Base-by-base conservation (phyloP, 2,113 vertebrate genomes). In the Camelus bactrianus region DNA sequence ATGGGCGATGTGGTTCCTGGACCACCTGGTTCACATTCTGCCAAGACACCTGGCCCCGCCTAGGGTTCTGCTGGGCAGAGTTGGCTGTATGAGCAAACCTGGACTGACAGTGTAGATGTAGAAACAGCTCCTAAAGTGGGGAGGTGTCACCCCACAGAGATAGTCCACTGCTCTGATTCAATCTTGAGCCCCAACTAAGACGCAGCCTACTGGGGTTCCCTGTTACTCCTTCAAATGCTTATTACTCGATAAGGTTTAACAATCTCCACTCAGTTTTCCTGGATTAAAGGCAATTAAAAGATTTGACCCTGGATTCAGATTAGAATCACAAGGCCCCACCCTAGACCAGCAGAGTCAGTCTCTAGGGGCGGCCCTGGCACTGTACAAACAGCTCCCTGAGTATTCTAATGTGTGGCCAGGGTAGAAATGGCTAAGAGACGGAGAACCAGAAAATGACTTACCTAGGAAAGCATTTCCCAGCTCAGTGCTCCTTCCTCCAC, bases 221-320 rank as follows among this genome's bases (percentile, higher is more conserved):
- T 20, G 85, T 22, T 48, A 58, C 62, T 4, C 6, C 83, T 84
- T 85, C 17, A 11, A 30, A 50, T 3, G 26, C 46, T 88, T 24
- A 38, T 48, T 10, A 0, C 9, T 72, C 0, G 3, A 11, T 2
- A 8, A 89, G 20, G 38, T 17, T 67, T 48, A 3, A n/a, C 5
- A 35, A 22, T 65, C 17, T 56, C 88, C 8, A 16, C 58, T 73
- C 8, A 28, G 56, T 42, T 69, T 19, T 64, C 28, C 54, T 67
- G 1, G 9, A 83, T 3, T 11, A 91, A 77, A 76, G 46, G 35
- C 28, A 54, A 77, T 42, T 42, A 42, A 42, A 42, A 42, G 38
- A 42, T 85, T 7, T 20, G 60, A 70, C 52, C 46, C 56, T 38
- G 10, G 38, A 3, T 70, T 13, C 13, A 65, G 2, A 35, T 26